phyloP scores from a whole-genome alignment of 2,113 vertebrate species.

The Thomomys bottae region DNA sequence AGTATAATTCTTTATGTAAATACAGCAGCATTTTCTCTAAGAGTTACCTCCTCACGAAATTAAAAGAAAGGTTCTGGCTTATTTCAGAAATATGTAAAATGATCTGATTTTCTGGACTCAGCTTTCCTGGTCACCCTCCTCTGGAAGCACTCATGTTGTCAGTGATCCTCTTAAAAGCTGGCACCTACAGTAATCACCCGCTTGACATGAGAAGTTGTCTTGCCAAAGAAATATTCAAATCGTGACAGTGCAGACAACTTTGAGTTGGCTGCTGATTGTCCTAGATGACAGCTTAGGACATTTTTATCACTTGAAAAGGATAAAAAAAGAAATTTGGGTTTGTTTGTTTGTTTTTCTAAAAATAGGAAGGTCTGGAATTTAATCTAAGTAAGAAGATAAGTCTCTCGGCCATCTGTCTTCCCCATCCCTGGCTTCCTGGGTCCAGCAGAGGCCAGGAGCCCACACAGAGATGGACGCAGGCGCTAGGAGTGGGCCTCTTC shows the following conservation, averaged over 20 bases:
- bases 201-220: neutral
- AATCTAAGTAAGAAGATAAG: conserved; percentile 71
- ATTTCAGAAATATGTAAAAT: neutral
- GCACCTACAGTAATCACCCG: neutral
- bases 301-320: conserved; percentile 62
- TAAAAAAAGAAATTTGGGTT: conserved; percentile 56
- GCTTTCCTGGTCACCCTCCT: neutral
- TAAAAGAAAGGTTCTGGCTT: neutral
- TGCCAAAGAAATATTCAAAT: neutral
- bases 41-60: too few species aligned
- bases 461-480: neutral
- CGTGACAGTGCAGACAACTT: neutral
- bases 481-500: too few species aligned
- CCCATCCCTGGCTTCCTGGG: neutral
- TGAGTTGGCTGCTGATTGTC: neutral
- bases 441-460: neutral
- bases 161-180: conserved; percentile 20
- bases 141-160: conserved; percentile 26
- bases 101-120: neutral
- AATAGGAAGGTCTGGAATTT: conserved; percentile 72
- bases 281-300: neutral
- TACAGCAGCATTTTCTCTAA: neutral
- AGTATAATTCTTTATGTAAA: too few species aligned
- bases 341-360: conserved; percentile 51
- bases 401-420: conserved; percentile 31